Base-by-base conservation (phyloP, 2,113 vertebrate species). In the Phyllostomus discolor region DNA sequence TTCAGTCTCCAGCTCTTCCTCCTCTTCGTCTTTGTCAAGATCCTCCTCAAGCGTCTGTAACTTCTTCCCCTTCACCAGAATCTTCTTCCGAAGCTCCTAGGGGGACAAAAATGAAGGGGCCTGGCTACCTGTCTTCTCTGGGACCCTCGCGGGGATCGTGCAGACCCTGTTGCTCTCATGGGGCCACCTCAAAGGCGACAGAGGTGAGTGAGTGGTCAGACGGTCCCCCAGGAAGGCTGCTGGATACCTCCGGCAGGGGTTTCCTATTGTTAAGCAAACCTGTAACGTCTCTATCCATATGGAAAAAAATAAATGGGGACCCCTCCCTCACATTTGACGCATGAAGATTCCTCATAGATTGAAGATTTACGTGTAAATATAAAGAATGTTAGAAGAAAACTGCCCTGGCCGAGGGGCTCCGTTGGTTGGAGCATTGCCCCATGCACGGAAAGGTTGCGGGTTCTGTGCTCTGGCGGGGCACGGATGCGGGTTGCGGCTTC, bases 61-160 rank as follows among this genome's bases (percentile, higher is more conserved):
- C 98, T 99, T 99, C 98, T 99, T 99, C 54, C 99, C 99, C 97
- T 99, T 99, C 85, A 99, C 95, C 91, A 99, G 95, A 88, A 99
- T 99, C 97, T 99, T 99, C 46, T 99, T 98, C 83, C 98, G 99
- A 94, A 99, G 98, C 26, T 99, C 99, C 99, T 99, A 97, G 1
- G 0, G 0, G 41, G 16, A 59, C 16, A 64, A 73, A 96, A 91
- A 95, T 33, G 10, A 87, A 92, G 88, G 35, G 28, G 22, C 66
- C 16, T 70, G 8, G 80, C 72, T 85, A 62, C 84, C 43, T 17
- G 19, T 76, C 19, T 11, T 59, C 12, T 86, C 48, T 19, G 33
- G 4, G 1, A 26, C 28, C 64, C 22, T 86, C 17, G 41, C 62
- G 70, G 48, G 41, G 48, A 31, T 22, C 38, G 0, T 20, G 24